phyloP scores from a whole-genome alignment of 1,140 invertebrate genomes.

The Sipha flava region DNA sequence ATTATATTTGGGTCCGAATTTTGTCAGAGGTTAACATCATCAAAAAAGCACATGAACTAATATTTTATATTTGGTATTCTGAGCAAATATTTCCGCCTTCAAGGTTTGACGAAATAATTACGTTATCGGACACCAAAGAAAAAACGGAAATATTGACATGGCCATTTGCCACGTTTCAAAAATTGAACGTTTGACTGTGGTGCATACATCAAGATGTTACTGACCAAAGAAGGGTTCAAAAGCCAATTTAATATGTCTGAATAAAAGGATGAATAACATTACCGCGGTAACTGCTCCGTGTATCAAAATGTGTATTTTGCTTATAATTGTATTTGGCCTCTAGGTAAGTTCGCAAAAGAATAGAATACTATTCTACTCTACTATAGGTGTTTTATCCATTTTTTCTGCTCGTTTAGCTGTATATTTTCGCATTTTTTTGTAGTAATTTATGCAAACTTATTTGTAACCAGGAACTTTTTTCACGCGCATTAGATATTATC shows the following conservation, averaged over 20 bases:
- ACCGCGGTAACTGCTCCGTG: background rate
- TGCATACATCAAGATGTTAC: conserved; percentile 15
- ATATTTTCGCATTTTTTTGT: no score
- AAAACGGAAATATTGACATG: conserved; percentile 31
- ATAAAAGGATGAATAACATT: background rate
- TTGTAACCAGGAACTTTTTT: no score
- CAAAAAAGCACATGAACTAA: background rate
- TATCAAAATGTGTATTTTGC: background rate
- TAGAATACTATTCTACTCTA: no score
- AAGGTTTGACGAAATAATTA: conserved; percentile 11
- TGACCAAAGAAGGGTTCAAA: conserved; percentile 20
- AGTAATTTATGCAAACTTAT: no score
- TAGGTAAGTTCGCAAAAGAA: no score
- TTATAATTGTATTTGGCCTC: background rate
- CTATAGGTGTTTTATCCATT: no score
- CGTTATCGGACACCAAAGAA: conserved; percentile 29
- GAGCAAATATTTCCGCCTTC: background rate
- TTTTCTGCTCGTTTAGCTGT: no score
- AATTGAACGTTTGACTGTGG: background rate
- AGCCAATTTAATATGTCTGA: background rate
- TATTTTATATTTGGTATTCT: conserved; percentile 14
- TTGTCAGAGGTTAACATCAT: background rate
- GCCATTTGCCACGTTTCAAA: conserved; percentile 26
- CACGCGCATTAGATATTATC: no score
- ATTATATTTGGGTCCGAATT: background rate